Evolutionary conservation across 2,797 vertebrate species (phyloP).

Genomic region (Myotis myotis): DNA sequence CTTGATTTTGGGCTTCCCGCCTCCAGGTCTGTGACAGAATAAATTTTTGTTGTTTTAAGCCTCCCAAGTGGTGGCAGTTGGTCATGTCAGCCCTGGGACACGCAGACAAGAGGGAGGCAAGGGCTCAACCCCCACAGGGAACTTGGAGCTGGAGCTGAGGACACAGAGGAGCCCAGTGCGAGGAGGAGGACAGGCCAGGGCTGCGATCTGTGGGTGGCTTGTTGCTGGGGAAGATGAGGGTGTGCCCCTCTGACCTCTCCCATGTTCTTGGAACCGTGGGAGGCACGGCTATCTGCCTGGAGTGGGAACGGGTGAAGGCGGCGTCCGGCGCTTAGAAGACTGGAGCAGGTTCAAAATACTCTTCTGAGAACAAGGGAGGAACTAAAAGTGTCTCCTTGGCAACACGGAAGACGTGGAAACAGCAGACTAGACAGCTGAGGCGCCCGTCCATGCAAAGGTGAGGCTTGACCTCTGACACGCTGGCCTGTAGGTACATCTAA

Average conservation of each 20-base stretch:
- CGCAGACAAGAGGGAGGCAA: accelerated
- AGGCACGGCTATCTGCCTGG: not conserved
- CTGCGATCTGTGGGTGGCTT: accelerated
- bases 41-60: not conserved
- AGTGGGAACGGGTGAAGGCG: not conserved
- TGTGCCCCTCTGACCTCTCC: not conserved
- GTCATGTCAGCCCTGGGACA: not conserved
- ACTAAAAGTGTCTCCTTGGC: not conserved
- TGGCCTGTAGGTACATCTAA: accelerated
- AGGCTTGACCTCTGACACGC: accelerated
- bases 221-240: not conserved
- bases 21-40: not conserved
- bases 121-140: accelerated
- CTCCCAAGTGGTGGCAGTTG: accelerated
- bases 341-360: not conserved
- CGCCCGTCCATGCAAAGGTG: not conserved
- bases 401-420: not conserved
- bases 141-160: not conserved
- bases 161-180: accelerated
- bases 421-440: accelerated
- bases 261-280: not conserved
- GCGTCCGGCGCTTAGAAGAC: not conserved
- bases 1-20: not conserved
- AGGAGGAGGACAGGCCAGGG: not conserved
- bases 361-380: not conserved